Percentiles rank a stretch among this genome's conserved stretches.
These are phyloP conservation scores for Mystacornis crossleyi DNA, from an alignment of 2,113 vertebrate genomes.

Conservation along the genomic window DNA sequence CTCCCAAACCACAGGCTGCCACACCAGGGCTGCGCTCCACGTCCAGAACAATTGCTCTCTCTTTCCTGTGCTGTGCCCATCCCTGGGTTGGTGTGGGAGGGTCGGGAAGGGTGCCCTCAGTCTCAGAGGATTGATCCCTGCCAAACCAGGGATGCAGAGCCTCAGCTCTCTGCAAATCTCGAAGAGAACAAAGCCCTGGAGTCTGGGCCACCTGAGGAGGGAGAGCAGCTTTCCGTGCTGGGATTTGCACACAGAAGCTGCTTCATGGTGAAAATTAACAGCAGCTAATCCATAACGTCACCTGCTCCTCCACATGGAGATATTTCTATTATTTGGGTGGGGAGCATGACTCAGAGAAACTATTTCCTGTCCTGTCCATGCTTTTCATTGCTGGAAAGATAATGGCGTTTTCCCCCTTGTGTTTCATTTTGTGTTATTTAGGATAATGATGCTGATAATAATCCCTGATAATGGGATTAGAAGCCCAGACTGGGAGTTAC, in stretches of 20 bases:
- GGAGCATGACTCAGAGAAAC: slow-evolving; percentile 43
- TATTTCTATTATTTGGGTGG: slow-evolving; percentile 20
- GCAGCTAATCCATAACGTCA: not conserved
- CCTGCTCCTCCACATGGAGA: not conserved
- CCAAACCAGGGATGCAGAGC: not conserved
- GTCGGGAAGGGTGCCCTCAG: accelerated
- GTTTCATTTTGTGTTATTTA: not conserved
- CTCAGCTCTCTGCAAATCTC: not conserved
- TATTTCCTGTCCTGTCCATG: not conserved
- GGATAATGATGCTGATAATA: slow-evolving; percentile 30
- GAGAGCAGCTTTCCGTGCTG: not conserved
- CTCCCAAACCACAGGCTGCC: not conserved
- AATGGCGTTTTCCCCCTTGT: not conserved
- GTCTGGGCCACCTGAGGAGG: not conserved
- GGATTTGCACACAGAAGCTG: not conserved
- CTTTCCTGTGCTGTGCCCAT: not conserved
- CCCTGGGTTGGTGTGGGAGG: not conserved
- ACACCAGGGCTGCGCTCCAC: not conserved
- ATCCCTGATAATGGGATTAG: slow-evolving; percentile 48
- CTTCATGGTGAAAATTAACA: not conserved
- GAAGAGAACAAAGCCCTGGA: not conserved
- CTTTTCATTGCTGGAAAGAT: slow-evolving; percentile 22
- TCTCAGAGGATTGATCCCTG: not conserved
- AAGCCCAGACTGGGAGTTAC: slow-evolving; percentile 29
- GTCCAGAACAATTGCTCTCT: not conserved